phyloP scores from a whole-genome alignment of 2,888 invertebrate species.

The Calameuta pallipes region DNA sequence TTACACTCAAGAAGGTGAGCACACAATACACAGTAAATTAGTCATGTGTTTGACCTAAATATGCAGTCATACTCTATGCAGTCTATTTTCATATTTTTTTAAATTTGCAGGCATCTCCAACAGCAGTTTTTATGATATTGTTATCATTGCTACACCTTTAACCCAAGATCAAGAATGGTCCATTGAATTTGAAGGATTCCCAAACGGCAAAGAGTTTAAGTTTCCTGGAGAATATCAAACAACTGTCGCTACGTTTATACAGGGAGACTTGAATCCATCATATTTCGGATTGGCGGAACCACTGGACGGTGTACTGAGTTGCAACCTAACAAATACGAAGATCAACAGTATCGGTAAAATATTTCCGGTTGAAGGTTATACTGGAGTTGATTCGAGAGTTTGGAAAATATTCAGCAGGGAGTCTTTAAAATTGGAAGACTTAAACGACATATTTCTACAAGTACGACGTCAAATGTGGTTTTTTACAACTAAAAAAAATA shows the following conservation, averaged over 20 bases:
- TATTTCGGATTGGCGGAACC: conserved; percentile 63
- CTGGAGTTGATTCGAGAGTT: conserved; percentile 52
- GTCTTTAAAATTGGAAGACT: conserved; percentile 62
- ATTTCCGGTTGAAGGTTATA: conserved; percentile 52
- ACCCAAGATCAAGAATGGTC: conserved; percentile 61
- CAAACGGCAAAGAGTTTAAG: conserved; percentile 42
- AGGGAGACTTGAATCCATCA: conserved; percentile 67
- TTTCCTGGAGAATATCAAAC: conserved; percentile 68
- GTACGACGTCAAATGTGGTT: conserved; percentile 38
- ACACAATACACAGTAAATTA: background rate
- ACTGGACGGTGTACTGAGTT: conserved; percentile 65
- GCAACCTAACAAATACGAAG: conserved; percentile 60
- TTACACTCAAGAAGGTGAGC: conserved; percentile 42
- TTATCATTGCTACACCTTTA: conserved; percentile 72
- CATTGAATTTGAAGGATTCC: conserved; percentile 67
- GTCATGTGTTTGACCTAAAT: too few relatives aligned
- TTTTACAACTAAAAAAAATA: background rate
- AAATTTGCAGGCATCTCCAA: conserved; percentile 33
- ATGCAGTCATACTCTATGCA: too few relatives aligned
- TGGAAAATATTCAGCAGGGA: conserved; percentile 73
- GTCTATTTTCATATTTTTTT: background rate
- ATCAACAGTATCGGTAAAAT: conserved; percentile 67
- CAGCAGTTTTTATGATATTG: conserved; percentile 67
- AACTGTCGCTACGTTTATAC: conserved; percentile 70
- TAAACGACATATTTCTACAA: conserved; percentile 67